These are phyloP conservation scores for Felis catus DNA, from an alignment of 2,113 vertebrate genomes.

Conservation along the genomic window DNA sequence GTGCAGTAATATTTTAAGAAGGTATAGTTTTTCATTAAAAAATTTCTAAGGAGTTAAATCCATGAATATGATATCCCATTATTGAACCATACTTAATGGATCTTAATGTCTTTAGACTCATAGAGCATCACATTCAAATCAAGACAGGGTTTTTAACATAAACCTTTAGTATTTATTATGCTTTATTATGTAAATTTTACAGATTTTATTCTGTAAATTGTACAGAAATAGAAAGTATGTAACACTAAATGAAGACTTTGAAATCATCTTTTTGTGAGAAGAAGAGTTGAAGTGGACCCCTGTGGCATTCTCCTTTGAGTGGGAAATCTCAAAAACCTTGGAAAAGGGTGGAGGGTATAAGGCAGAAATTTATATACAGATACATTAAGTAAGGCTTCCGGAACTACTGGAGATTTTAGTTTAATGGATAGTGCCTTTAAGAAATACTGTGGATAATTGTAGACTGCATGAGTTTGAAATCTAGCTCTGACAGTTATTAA, in stretches of 20 bases:
- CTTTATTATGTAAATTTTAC: background rate
- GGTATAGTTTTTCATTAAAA: background rate
- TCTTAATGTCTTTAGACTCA: background rate
- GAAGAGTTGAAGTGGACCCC: background rate
- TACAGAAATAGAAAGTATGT: background rate
- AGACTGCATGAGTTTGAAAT: background rate
- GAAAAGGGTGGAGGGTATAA: background rate
- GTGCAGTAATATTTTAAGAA: slow-evolving; percentile 30
- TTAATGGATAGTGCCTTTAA: background rate
- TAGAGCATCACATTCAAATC: slow-evolving; percentile 20
- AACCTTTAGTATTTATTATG: background rate
- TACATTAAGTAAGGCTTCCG: background rate
- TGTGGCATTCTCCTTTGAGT: background rate
- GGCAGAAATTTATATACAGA: background rate
- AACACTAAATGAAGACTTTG: background rate
- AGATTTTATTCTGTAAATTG: slow-evolving; percentile 14
- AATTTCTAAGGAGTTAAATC: slow-evolving; percentile 7
- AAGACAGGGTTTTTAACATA: slow-evolving; percentile 25
- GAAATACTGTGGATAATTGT: background rate
- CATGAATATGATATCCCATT: background rate
- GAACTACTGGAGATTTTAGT: background rate
- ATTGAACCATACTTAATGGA: background rate
- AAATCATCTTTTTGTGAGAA: slow-evolving; percentile 4
- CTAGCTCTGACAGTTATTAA: background rate
- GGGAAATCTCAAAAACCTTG: background rate